A percentile compares a stretch with the other conserved stretches of the same genome.
phyloP scores from a whole-genome alignment of 92 coral and sea anemone species.

The Parazoanthus darwini region DNA sequence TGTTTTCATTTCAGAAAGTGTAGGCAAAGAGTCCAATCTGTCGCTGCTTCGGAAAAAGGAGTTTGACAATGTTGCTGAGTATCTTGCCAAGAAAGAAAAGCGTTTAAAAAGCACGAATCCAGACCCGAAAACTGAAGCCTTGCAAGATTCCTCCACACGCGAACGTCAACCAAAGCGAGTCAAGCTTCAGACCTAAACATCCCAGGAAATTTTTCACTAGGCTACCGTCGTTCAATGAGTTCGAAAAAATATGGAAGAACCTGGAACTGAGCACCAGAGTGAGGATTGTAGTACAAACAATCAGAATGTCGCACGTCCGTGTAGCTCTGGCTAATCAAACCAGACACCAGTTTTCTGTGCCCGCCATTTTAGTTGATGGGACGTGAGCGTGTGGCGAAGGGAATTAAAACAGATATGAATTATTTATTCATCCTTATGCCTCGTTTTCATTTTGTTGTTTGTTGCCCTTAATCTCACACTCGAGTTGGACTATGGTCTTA shows the following conservation, averaged over 20 bases:
- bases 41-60: conserved; percentile 78
- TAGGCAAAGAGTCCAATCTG: conserved; percentile 67
- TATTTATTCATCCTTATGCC: too few relatives aligned
- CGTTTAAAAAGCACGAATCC: conserved; percentile 41
- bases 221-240: too few relatives aligned
- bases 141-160: neutral
- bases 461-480: too few relatives aligned
- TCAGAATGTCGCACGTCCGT: neutral
- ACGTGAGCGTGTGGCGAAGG: too few relatives aligned
- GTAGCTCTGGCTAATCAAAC: neutral
- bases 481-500: too few relatives aligned
- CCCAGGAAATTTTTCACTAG: neutral
- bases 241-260: neutral
- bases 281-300: neutral
- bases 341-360: neutral
- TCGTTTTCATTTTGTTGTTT: too few relatives aligned
- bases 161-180: neutral
- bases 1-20: conserved; percentile 55
- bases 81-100: conserved; percentile 81
- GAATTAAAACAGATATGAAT: too few relatives aligned
- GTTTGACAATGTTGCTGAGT: conserved; percentile 75
- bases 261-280: neutral
- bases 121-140: neutral
- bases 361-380: neutral
- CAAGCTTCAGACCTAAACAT: neutral